Evolutionary conservation across 64 coral and sea anemone species (phyloP).

Genomic region (Orbicella faveolata): DNA sequence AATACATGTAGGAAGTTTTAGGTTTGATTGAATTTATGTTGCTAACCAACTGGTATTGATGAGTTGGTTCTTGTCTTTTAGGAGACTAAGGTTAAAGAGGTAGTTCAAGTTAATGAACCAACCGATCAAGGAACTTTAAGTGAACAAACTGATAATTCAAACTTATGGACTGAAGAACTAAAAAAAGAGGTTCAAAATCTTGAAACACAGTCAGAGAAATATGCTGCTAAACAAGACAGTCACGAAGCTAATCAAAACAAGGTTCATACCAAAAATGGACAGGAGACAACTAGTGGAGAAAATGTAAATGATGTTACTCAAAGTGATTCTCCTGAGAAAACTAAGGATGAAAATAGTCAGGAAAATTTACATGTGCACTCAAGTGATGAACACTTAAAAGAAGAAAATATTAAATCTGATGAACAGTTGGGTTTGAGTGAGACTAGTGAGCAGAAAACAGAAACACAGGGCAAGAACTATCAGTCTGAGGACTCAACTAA

Average conservation of each 20-base stretch:
- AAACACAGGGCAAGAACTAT: background rate
- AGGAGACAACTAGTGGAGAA: background rate
- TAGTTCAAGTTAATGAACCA: background rate
- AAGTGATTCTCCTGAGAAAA: background rate
- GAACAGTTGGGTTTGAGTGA: background rate
- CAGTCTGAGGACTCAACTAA: background rate
- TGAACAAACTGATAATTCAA: background rate
- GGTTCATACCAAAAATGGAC: background rate
- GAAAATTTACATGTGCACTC: conserved; percentile 1
- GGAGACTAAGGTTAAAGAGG: background rate
- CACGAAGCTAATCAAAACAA: background rate
- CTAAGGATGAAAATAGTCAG: background rate
- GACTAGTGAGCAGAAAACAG: background rate
- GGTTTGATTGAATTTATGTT: too few species aligned
- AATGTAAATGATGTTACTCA: background rate
- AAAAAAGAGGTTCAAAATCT: conserved; percentile 16
- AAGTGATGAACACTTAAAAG: background rate
- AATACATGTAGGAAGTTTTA: too few species aligned
- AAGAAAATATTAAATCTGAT: background rate
- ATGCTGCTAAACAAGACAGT: background rate
- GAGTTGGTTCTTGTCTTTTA: background rate
- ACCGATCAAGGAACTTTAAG: background rate
- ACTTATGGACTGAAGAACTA: conserved; percentile 10
- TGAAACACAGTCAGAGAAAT: background rate
- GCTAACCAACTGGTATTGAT: background rate